Evolutionary conservation across 2,888 invertebrate species (phyloP).

Genomic region (Hipparchia semele): DNA sequence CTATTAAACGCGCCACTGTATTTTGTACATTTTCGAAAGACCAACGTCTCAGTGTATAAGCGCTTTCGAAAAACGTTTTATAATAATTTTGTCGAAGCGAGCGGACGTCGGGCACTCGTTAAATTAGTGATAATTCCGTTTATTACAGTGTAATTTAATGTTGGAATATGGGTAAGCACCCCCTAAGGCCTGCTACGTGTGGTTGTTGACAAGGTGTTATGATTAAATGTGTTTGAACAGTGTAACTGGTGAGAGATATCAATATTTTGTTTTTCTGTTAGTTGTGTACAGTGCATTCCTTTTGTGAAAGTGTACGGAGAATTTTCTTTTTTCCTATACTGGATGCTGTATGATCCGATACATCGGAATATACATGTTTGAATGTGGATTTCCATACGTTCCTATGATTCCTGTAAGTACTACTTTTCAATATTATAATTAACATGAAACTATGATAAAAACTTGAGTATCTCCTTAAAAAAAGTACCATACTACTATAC

Average conservation of each 20-base stretch:
- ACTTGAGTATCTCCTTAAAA: not conserved
- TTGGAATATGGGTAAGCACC: conserved; percentile 79
- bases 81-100: conserved; percentile 72
- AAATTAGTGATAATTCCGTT: conserved; percentile 81
- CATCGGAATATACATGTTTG: conserved; percentile 23
- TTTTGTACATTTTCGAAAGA: conserved; percentile 80
- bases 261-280: conserved; percentile 63
- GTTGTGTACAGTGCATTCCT: conserved; percentile 54
- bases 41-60: conserved; percentile 70
- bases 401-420: conserved; percentile 42
- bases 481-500: not conserved
- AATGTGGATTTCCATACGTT: conserved; percentile 35
- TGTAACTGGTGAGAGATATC: conserved; percentile 52
- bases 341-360: conserved; percentile 53
- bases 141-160: conserved; percentile 77
- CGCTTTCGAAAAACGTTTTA: conserved; percentile 81
- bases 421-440: not conserved
- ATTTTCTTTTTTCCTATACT: conserved; percentile 71
- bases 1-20: conserved; percentile 77
- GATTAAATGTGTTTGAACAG: conserved; percentile 55
- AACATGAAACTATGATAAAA: not conserved
- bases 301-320: conserved; percentile 65
- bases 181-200: conserved; percentile 52
- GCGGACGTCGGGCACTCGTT: conserved; percentile 75
- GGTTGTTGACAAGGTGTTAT: conserved; percentile 64